Conservation (phyloP, 2,888 invertebrate species). For the Rhimphoctona megacephalus region DNA sequence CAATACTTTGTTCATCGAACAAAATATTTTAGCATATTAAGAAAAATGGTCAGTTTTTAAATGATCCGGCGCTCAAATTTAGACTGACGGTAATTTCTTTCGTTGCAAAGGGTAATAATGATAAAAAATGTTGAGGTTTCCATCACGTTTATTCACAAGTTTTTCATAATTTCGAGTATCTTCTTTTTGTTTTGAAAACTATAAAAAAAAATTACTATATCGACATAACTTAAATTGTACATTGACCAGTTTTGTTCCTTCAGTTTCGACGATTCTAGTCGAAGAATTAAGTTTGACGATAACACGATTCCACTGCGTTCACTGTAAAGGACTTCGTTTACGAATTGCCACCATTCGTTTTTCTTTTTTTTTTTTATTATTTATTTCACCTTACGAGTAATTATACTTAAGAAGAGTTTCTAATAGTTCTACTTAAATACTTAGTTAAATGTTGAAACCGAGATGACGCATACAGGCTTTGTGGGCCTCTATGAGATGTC, state of each 20-base stretch:
- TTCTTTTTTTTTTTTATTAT: not conserved
- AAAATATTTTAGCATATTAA: not conserved
- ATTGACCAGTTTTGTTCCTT: not conserved
- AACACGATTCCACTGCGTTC: not conserved
- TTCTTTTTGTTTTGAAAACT: constrained; percentile 9
- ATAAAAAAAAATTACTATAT: constrained; percentile 27
- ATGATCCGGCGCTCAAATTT: not conserved
- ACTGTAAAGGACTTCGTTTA: not conserved
- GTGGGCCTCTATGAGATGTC: constrained; percentile 96
- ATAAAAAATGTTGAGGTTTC: not conserved
- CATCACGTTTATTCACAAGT: constrained; percentile 51
- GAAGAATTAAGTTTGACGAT: constrained; percentile 44
- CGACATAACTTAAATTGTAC: constrained; percentile 32
- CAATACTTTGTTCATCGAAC: not conserved
- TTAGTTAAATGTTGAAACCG: constrained; percentile 96
- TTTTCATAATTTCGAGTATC: constrained; percentile 27
- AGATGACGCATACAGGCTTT: constrained; percentile 97
- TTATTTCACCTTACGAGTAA: constrained; percentile 22
- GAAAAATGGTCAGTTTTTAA: not conserved
- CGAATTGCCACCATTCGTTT: constrained; percentile 14
- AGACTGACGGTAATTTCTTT: not conserved
- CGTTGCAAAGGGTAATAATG: not conserved
- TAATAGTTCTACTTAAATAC: constrained; percentile 28
- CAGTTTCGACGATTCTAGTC: not conserved
- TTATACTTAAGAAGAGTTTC: constrained; percentile 42